Evolutionary conservation across 2,888 invertebrate genomes (phyloP).

Genomic region (Apotomis capreana): DNA sequence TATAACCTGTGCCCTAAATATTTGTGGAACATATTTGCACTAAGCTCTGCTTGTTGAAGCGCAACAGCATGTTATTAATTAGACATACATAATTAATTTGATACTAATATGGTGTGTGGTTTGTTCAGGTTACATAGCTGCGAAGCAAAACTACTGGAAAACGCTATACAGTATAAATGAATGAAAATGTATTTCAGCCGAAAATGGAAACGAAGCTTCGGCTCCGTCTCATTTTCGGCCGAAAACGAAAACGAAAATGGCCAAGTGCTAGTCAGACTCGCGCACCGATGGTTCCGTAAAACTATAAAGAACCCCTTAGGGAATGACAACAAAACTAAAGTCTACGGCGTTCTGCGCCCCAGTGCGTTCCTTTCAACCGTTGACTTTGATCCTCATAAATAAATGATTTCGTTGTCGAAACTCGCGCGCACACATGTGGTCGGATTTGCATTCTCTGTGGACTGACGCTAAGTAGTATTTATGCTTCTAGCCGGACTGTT

Average conservation of each 20-base stretch:
- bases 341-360: slow-evolving; percentile 2
- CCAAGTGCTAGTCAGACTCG: no score
- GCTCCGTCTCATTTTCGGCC: no score
- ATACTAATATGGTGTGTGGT: slow-evolving; percentile 15
- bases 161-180: no score
- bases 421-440: slow-evolving; percentile 51
- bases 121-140: background rate
- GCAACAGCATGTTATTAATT: slow-evolving; percentile 21
- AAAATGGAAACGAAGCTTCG: no score
- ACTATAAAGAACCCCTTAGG: no score
- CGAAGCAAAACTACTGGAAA: background rate
- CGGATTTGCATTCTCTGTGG: slow-evolving; percentile 53
- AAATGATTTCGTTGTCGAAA: slow-evolving; percentile 65
- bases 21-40: slow-evolving; percentile 27
- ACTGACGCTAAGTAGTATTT: slow-evolving; percentile 40
- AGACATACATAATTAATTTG: slow-evolving; percentile 28
- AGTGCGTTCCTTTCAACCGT: slow-evolving; percentile 20
- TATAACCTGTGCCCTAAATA: slow-evolving; percentile 27
- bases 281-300: no score
- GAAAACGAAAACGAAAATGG: no score
- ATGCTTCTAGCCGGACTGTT: slow-evolving; percentile 16
- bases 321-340: background rate
- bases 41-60: slow-evolving; percentile 28
- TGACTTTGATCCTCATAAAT: slow-evolving; percentile 67
- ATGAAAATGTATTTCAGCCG: no score